Conservation (phyloP, 1,140 invertebrate species). For the Hestina assimilis region DNA sequence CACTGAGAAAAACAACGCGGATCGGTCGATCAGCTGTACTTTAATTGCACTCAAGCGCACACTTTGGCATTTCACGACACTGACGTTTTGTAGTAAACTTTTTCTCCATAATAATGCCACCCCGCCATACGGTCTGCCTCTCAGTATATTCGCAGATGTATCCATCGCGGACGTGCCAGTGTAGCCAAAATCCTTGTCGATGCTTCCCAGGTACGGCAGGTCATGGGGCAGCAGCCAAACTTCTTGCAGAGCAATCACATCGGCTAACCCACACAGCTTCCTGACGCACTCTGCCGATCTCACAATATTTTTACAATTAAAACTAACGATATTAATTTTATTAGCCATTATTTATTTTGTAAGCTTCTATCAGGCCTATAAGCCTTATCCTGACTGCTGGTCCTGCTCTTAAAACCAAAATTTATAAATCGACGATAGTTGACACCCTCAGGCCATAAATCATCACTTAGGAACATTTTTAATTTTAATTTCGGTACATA, state of each 20-base stretch:
- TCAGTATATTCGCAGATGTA: not conserved
- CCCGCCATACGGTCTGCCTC: not conserved
- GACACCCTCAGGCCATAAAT: not conserved
- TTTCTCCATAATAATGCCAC: slow-evolving; percentile 3
- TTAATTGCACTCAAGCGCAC: not conserved
- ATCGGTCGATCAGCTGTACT: not conserved
- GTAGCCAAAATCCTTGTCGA: not conserved
- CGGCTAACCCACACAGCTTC: not conserved
- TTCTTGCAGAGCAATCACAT: not conserved
- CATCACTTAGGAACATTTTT: not conserved
- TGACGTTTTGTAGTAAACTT: not conserved
- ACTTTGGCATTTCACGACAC: not conserved
- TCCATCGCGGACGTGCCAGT: not conserved
- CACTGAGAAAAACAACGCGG: not conserved
- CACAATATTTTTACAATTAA: not conserved
- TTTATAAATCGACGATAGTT: not conserved
- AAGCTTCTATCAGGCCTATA: not conserved
- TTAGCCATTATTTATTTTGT: not conserved
- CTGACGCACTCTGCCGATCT: not conserved
- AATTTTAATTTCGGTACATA: too few species aligned
- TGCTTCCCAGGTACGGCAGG: not conserved
- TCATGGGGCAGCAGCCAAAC: not conserved
- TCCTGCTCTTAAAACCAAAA: not conserved
- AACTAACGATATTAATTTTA: not conserved
- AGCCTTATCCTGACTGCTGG: not conserved